Percentiles rank a stretch among this genome's conserved stretches.
Conservation (phyloP, 1,140 invertebrate species). For the Aleiodes sp. region DNA sequence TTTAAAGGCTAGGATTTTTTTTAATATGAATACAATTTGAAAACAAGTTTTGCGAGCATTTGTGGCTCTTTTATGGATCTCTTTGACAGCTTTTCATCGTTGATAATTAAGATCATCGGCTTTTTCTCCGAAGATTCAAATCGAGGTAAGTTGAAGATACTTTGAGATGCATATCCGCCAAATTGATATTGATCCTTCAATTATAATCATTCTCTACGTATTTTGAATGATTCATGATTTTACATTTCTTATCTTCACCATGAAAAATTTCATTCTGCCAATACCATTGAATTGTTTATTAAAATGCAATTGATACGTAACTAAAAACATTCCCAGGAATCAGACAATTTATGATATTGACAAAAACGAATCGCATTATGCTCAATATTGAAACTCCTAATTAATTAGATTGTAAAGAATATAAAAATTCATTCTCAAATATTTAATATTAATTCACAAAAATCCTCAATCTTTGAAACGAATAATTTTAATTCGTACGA, state of each 20-base stretch:
- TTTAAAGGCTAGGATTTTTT: not conserved
- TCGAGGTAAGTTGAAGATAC: constrained; percentile 2
- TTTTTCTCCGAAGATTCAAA: not conserved
- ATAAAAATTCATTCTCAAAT: not conserved
- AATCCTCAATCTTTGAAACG: constrained; percentile 2
- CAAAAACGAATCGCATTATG: not conserved
- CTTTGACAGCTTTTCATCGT: not conserved
- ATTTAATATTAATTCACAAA: not conserved
- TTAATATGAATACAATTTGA: not conserved
- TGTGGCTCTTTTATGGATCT: constrained; percentile 4
- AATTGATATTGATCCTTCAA: constrained; percentile 1
- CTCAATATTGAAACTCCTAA: constrained; percentile 15
- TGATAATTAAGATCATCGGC: not conserved
- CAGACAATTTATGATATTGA: not conserved
- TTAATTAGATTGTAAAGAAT: constrained; percentile 4
- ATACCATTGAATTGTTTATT: not conserved
- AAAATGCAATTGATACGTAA: not conserved
- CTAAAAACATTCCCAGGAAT: constrained; percentile 19
- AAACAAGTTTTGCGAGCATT: not conserved
- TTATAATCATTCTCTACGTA: not conserved
- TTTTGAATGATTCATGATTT: too few species aligned
- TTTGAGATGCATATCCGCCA: constrained; percentile 5
- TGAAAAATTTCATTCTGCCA: not conserved
- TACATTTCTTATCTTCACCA: too few species aligned
- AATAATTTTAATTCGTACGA: constrained; percentile 4